Evolutionary conservation across 2,113 vertebrate species (phyloP), one percentile per base, ranked within the genome.

Genomic region (Leucosticte australis): DNA sequence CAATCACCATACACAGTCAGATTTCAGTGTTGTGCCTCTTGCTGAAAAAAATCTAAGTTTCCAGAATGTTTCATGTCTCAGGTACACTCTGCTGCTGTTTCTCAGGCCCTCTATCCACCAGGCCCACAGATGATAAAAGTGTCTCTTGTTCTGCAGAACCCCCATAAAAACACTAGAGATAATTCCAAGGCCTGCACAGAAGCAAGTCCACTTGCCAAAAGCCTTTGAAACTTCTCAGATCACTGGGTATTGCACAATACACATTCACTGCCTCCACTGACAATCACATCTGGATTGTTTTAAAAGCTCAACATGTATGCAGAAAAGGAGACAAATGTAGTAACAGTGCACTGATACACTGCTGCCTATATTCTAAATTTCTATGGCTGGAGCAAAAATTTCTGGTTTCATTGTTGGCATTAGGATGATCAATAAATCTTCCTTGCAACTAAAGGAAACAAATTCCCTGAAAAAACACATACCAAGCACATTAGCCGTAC

Each of bases 401-500:
- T 65, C 35, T 76, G 75, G 7, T 27, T 63, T 80, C 64, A 21
- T 23, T 63, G 12, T 26, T 63, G 53, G 28, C n/a, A 47, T 55
- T 69, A 63, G 15, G 24, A 73, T 53, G 31, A 26, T 41, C 41
- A 76, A 11, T 41, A 76, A 83, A 53, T 24, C 20, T 57, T 44
- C 46, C 21, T 64, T 90, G 47, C 53, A 79, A n/a, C 3, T 42
- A 74, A 88, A 81, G n/a, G 15, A 93, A 93, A 92, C 1, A 35
- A 94, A 80, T 64, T 64, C n/a, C 30, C 37, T 63, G 27, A 62
- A 93, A 92, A 86, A 68, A 83, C 69, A 96, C 98, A 91, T 98
- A 99, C 99, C 99, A 68, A 99, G 98, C 95, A 99, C 96, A 88
- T 99, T 99, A 83, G 99, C 99, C 8, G 98, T 98, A 94, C 99